A percentile compares a stretch with the other conserved stretches of the same genome.
These are phyloP conservation scores for Leptinotarsa defecta DNA, from an alignment of 1,140 invertebrate species.

Conservation along the genomic window DNA sequence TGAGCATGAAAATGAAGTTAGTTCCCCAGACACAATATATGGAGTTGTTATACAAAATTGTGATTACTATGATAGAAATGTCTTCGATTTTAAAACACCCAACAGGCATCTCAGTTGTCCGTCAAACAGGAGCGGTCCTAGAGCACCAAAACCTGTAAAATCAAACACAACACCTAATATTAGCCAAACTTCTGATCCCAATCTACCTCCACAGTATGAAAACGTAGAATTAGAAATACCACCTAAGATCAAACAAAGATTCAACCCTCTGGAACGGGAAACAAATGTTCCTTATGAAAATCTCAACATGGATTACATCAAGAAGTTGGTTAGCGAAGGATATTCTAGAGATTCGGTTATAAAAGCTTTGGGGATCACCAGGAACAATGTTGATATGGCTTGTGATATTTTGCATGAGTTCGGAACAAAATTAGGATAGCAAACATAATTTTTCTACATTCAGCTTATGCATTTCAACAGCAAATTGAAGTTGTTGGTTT, in stretches of 20 bases:
- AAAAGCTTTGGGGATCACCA: constrained; percentile 85
- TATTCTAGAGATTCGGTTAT: constrained; percentile 89
- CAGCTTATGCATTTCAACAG: background rate
- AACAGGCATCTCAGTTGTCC: constrained; percentile 52
- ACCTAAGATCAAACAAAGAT: constrained; percentile 41
- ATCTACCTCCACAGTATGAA: constrained; percentile 40
- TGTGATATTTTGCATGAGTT: constrained; percentile 94
- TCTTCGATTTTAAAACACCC: constrained; percentile 37
- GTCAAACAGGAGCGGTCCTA: constrained; percentile 43
- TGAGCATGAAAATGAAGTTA: constrained; percentile 43
- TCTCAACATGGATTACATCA: constrained; percentile 89
- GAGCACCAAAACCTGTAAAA: constrained; percentile 46
- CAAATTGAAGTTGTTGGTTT: background rate
- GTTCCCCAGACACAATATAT: constrained; percentile 69
- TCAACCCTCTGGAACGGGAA: constrained; percentile 50
- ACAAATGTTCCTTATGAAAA: constrained; percentile 76
- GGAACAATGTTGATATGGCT: constrained; percentile 93
- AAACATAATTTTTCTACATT: constrained; percentile 19
- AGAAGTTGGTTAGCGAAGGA: constrained; percentile 83
- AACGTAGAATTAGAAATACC: constrained; percentile 46
- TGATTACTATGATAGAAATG: constrained; percentile 41
- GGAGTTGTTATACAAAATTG: constrained; percentile 67
- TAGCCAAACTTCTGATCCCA: constrained; percentile 30
- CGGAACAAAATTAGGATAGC: constrained; percentile 66
- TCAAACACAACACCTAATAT: constrained; percentile 55